Conservation (phyloP, 1,140 invertebrate genomes). For the Cotesia chilonis region DNA sequence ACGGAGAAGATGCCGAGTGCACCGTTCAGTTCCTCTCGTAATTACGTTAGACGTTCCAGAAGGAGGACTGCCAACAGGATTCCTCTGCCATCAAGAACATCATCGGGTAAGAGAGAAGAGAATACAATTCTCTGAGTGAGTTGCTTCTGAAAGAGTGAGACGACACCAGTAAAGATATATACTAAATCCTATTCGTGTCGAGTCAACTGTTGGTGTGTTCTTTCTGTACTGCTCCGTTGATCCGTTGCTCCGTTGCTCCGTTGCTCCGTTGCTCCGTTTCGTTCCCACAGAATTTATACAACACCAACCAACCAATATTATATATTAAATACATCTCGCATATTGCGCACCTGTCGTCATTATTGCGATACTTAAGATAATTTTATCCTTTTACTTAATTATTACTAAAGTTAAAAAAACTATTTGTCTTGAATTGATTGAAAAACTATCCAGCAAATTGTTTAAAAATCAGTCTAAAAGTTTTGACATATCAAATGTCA, state of each 20-base stretch:
- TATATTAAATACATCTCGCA: no score
- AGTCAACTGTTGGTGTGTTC: slow-evolving; percentile 26
- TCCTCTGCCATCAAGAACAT: slow-evolving; percentile 80
- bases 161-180: background rate
- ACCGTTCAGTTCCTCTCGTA: slow-evolving; percentile 86
- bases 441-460: no score
- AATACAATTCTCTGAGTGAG: no score
- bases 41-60: slow-evolving; percentile 83
- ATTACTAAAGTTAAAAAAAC: no score
- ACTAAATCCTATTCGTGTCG: slow-evolving; percentile 17
- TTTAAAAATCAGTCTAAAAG: background rate
- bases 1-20: slow-evolving; percentile 83
- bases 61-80: slow-evolving; percentile 86
- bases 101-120: slow-evolving; percentile 68
- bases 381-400: background rate
- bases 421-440: no score
- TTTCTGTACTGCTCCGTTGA: background rate
- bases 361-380: background rate
- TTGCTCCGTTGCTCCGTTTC: background rate
- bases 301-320: no score
- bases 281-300: no score
- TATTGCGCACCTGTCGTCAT: slow-evolving; percentile 1
- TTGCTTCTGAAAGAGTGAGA: background rate
- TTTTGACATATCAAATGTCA: background rate
- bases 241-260: background rate